Evolutionary conservation across 2,113 vertebrate genomes (phyloP), one percentile per base, ranked within the genome.

Genomic region (Microcebus murinus): DNA sequence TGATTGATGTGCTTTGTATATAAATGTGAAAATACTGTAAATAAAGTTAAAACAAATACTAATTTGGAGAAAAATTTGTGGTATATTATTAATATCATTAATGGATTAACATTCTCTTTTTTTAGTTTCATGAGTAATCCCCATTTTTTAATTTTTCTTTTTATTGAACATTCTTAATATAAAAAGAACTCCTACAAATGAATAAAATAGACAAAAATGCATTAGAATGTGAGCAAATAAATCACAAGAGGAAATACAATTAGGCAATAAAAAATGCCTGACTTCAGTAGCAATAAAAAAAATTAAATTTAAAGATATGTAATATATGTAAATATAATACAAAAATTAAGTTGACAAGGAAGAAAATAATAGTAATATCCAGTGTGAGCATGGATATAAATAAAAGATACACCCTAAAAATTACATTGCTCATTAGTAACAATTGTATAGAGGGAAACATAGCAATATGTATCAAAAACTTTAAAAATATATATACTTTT

Each of bases 41-140:
- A 83, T 67, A 88, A 90, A 87, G 11, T 67, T 82, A n/a, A 95
- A 29, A 65, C n/a, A 91, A 87, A 80, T 21, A 25, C 42, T 63
- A 68, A 52, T 85, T 87, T 79, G 29, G 11, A 88, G 83, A 71
- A 86, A n/a, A 23, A 93, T 67, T 86, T 71, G 6, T 23, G 92
- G 5, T 48, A 12, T 68, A 57, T 57, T 14, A 82, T 82, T 74
- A 79, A 71, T 79, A 57, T 31, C 8, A 73, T 82, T 65, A 83
- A 61, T 73, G 55, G 9, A 89, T n/a, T 76, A 39, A 68, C 52
- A 52, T 57, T 3, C 63, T 65, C 65, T 45, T 45, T 45, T 45
- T 45, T 45, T 45, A 45, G 7, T 45, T 45, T 45, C 45, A 45
- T 45, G 45, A 45, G 45, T 45, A 45, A 45, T 45, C 45, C 45